These are phyloP conservation scores for Scomber colias DNA, from an alignment of 2,113 vertebrate species.

Conservation along the genomic window DNA sequence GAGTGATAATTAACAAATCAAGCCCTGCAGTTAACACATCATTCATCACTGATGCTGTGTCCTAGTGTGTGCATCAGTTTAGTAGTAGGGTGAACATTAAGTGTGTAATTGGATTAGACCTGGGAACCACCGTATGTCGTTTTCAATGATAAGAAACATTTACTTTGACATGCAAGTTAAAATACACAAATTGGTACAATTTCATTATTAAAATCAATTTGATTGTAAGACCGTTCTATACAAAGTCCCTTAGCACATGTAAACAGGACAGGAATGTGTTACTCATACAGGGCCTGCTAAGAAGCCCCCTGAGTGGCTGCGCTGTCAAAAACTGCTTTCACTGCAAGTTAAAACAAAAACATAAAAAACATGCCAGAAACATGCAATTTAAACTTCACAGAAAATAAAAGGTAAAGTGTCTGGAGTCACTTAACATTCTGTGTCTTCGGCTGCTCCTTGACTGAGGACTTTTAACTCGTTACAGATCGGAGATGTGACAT, in stretches of 20 bases:
- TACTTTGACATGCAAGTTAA: slow-evolving; percentile 49
- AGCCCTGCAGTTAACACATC: not conserved
- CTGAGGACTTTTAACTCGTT: slow-evolving; percentile 5
- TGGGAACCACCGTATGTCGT: slow-evolving; percentile 11
- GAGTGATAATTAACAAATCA: not conserved
- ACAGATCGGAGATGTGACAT: slow-evolving; percentile 22
- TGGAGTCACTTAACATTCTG: slow-evolving; percentile 20
- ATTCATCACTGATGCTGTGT: slow-evolving; percentile 3
- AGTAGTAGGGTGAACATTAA: not conserved
- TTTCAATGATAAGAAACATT: slow-evolving; percentile 31
- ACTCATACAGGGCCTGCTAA: not conserved
- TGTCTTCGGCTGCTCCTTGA: slow-evolving; percentile 7
- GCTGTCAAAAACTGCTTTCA: slow-evolving; percentile 8
- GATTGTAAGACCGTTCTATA: slow-evolving; percentile 42
- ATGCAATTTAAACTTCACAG: slow-evolving; percentile 46
- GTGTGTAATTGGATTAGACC: slow-evolving; percentile 25
- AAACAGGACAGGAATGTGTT: slow-evolving; percentile 45
- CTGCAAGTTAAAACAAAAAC: slow-evolving; percentile 16
- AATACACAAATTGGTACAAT: slow-evolving; percentile 62
- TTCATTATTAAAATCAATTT: slow-evolving; percentile 50
- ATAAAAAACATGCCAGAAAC: slow-evolving; percentile 30
- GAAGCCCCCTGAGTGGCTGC: not conserved
- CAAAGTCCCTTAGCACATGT: slow-evolving; percentile 44
- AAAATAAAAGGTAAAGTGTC: slow-evolving; percentile 34
- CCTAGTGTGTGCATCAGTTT: not conserved